These are phyloP conservation scores for Columba livia DNA, from an alignment of 2,113 vertebrate genomes.

Conservation along the genomic window DNA sequence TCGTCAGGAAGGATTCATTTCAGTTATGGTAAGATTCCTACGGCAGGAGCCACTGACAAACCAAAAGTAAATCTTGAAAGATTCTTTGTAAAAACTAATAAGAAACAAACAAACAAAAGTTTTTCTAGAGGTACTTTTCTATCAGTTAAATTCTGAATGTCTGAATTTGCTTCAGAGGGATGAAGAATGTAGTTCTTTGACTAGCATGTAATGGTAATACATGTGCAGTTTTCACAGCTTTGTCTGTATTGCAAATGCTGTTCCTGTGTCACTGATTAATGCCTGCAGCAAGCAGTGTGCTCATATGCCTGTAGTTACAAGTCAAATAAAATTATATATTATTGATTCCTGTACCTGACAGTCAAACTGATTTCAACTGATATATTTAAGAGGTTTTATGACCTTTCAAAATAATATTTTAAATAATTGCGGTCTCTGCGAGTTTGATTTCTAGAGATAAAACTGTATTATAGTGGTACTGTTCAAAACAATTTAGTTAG, in stretches of 20 bases:
- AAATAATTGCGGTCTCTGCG: neutral
- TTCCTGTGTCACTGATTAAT: neutral
- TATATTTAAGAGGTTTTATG: neutral
- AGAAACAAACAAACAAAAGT: neutral
- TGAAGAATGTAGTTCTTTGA: neutral
- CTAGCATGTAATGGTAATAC: neutral
- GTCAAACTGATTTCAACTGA: neutral
- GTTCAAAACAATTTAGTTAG: neutral
- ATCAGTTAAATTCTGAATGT: neutral
- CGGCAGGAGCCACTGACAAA: neutral
- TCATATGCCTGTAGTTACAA: neutral
- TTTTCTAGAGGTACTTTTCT: neutral
- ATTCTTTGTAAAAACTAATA: neutral
- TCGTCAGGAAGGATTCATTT: neutral
- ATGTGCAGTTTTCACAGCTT: neutral
- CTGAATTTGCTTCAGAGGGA: neutral
- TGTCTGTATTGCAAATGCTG: neutral
- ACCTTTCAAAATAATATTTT: neutral
- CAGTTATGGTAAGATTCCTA: neutral
- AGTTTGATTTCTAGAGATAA: neutral
- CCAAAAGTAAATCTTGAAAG: neutral
- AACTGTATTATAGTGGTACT: neutral
- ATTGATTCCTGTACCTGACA: neutral
- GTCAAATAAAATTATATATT: neutral
- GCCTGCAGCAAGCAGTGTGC: neutral